phyloP scores from a whole-genome alignment of 2,888 invertebrate species.

The Nomada fabriciana region DNA sequence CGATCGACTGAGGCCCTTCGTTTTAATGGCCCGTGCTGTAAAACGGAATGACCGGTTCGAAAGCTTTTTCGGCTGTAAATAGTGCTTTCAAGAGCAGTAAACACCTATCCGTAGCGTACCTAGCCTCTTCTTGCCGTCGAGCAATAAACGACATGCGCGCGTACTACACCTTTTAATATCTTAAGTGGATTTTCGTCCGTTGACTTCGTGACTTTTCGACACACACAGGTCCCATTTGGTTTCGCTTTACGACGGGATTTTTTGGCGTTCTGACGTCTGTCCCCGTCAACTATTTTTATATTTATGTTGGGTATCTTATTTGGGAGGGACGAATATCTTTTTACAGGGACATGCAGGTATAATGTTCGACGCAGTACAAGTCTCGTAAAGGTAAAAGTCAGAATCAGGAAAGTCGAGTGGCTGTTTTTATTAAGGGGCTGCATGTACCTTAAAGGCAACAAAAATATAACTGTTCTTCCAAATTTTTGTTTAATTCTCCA shows the following conservation, averaged over 20 bases:
- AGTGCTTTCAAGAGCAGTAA: conserved; percentile 39
- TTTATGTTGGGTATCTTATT: neutral
- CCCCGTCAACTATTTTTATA: conserved; percentile 13
- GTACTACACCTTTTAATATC: conserved; percentile 44
- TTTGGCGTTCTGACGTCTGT: neutral
- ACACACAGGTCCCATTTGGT: neutral
- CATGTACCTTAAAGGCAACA: too few species aligned
- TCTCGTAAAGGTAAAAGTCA: too few species aligned
- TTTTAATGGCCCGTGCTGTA: conserved; percentile 46
- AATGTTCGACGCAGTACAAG: too few species aligned
- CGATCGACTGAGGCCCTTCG: neutral
- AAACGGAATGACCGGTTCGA: conserved; percentile 28
- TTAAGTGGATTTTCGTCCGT: conserved; percentile 53
- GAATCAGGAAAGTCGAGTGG: too few species aligned
- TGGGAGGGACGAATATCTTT: neutral
- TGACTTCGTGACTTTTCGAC: conserved; percentile 52
- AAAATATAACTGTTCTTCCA: neutral
- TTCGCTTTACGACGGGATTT: conserved; percentile 46
- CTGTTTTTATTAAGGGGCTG: too few species aligned
- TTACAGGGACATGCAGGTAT: neutral
- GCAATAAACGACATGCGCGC: conserved; percentile 48
- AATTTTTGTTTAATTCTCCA: too few species aligned
- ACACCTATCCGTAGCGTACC: conserved; percentile 28
- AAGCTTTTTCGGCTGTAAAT: conserved; percentile 36
- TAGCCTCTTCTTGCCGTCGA: conserved; percentile 3